Base-by-base conservation (phyloP, 2,888 invertebrate genomes). In the Agonopterix alstromeriana region DNA sequence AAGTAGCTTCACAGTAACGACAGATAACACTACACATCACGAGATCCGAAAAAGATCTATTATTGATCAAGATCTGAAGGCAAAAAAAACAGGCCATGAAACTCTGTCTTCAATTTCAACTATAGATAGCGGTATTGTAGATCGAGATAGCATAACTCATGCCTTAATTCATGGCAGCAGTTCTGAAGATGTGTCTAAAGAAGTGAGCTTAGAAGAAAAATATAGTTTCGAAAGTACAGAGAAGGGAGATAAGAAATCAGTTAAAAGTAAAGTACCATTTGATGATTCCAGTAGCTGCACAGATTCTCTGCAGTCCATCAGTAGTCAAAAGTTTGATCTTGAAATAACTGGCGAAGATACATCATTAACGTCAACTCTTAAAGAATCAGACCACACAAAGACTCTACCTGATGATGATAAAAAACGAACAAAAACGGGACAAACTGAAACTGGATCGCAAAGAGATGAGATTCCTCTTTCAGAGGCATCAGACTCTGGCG, bases 171-270 rank as follows among this genome's bases (percentile, higher is more conserved):
- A 73, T 44, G 69, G 63, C n/a, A 76, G 79, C 48, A 84, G 85
- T 57, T 84, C 84, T 3, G 86, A 88, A 68, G 87, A 86, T 49
- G 60, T 82, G 10, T 86, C 82, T 1, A 86, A 76, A 63, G 86
- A 87, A 70, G 62, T 72, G 1, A 88, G 82, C 50, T 70, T 83
- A 53, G 87, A 87, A 70, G 87, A 88, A 66, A 88, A 88, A 64
- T 75, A 83, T 48, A 81, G 83, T 58, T 82, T 65, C 63, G 83
- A 88, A 70, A 67, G 74, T 45, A 70, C 70, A 46, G 86, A 86
- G 67, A 88, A 87, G 60, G 60, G 67, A 4, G 70, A 71, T 46
- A 75, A 70, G 49, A 70, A 67, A 58, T 42, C 41, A 27, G 43
- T 10, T 5, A 52, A 53, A 17, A 49, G 52, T 8, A 53, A 53